Evolutionary conservation across 1,140 invertebrate species (phyloP).

Genomic region (Vollenhovia emeryi): DNA sequence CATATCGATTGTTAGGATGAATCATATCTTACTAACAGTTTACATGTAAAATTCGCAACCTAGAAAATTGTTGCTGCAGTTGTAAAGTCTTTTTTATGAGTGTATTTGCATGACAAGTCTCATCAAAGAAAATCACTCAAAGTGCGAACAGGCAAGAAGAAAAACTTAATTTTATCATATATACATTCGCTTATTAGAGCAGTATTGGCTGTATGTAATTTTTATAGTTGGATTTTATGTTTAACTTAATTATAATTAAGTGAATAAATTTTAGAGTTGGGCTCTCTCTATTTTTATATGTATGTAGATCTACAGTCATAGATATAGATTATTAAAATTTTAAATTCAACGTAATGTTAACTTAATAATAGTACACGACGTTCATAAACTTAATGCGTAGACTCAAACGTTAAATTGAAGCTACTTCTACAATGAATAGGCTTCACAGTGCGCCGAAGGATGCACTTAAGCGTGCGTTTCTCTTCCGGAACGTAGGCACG

Average conservation of each 20-base stretch:
- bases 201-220: too few species aligned
- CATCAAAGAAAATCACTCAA: too few species aligned
- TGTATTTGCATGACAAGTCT: too few species aligned
- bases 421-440: neutral
- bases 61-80: too few species aligned
- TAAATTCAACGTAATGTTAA: neutral
- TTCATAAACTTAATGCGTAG: neutral
- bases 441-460: neutral
- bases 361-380: neutral
- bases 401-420: neutral
- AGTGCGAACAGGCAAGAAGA: too few species aligned
- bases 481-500: neutral
- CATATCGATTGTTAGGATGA: too few species aligned
- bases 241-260: too few species aligned
- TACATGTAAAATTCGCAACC: too few species aligned
- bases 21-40: too few species aligned
- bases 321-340: neutral
- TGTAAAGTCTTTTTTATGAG: too few species aligned
- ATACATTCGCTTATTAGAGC: too few species aligned
- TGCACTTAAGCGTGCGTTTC: slow-evolving; percentile 22
- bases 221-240: neutral
- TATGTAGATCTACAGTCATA: neutral
- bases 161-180: too few species aligned
- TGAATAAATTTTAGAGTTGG: neutral
- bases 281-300: neutral